A percentile compares a stretch with the other conserved stretches of the same genome.
Conservation (phyloP, 2,797 vertebrate genomes). For the Brotula barbata region DNA sequence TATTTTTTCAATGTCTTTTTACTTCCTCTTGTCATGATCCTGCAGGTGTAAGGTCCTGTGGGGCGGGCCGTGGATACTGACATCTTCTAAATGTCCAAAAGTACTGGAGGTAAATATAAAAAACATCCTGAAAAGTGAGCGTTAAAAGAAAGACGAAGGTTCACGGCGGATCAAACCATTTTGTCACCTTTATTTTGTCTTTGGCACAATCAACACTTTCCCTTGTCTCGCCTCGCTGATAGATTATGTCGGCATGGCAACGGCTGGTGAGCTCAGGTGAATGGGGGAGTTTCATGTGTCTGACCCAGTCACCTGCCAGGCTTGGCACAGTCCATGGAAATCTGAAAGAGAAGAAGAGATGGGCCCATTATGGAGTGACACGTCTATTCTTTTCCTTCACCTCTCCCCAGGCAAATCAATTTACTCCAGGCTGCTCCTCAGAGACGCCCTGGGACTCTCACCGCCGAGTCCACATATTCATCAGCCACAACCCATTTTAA, state of each 20-base stretch:
- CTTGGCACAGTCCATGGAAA: slow-evolving; percentile 44
- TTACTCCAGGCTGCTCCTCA: slow-evolving; percentile 1
- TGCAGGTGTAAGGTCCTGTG: too few relatives aligned
- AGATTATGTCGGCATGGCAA: slow-evolving; percentile 65
- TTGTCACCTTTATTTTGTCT: too few relatives aligned
- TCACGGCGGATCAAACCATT: too few relatives aligned
- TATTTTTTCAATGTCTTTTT: too few relatives aligned
- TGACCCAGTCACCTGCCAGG: slow-evolving; percentile 59
- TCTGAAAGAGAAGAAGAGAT: slow-evolving; percentile 48
- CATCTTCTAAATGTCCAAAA: too few relatives aligned
- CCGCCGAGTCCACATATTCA: background rate
- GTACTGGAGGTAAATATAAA: too few relatives aligned
- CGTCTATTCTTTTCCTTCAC: slow-evolving; percentile 35
- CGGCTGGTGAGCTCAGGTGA: slow-evolving; percentile 67
- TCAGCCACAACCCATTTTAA: slow-evolving; percentile 23
- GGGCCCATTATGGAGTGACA: slow-evolving; percentile 48
- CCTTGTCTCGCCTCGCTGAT: background rate
- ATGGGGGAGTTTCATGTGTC: slow-evolving; percentile 40
- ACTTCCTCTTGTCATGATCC: too few relatives aligned
- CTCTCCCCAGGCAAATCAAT: slow-evolving; percentile 53
- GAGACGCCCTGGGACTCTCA: slow-evolving; percentile 25
- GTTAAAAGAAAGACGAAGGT: too few relatives aligned
- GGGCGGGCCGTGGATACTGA: too few relatives aligned
- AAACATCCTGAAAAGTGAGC: too few relatives aligned
- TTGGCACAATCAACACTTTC: too few relatives aligned